Conservation (phyloP, 2,888 invertebrate genomes). For the Sarcophaga carnaria region DNA sequence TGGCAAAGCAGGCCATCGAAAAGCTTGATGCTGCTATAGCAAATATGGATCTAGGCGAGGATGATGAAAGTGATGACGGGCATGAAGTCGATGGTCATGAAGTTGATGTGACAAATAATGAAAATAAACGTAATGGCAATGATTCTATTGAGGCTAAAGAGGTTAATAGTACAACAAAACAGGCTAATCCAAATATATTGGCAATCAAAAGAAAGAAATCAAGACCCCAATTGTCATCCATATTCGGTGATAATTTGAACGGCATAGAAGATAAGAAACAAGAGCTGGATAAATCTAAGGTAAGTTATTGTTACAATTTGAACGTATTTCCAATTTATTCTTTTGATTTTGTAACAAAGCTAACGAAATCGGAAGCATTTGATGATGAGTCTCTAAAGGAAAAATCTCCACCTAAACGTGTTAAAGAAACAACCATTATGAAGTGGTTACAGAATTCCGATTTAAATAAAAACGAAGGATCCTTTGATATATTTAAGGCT, state of each 20-base stretch:
- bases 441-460: constrained; percentile 81
- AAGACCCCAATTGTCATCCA: constrained; percentile 53
- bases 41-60: constrained; percentile 72
- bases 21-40: constrained; percentile 75
- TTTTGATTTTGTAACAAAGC: constrained; percentile 34
- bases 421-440: constrained; percentile 76
- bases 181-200: constrained; percentile 23
- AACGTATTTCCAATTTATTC: not conserved
- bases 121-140: constrained; percentile 61
- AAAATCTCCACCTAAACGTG: constrained; percentile 55
- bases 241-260: constrained; percentile 64
- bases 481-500: constrained; percentile 79
- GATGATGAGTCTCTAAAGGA: constrained; percentile 2
- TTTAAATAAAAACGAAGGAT: constrained; percentile 79
- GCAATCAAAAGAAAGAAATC: constrained; percentile 33
- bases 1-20: constrained; percentile 76
- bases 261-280: constrained; percentile 34
- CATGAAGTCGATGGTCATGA: constrained; percentile 62
- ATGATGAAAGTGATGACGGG: constrained; percentile 73
- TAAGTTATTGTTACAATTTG: constrained; percentile 37
- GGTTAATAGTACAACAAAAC: not conserved
- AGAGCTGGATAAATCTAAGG: constrained; percentile 30
- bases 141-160: constrained; percentile 38
- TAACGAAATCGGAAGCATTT: constrained; percentile 44
- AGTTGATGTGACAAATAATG: constrained; percentile 32